Evolutionary conservation across 2,888 invertebrate genomes (phyloP).

Genomic region (Cloeon dipterum): DNA sequence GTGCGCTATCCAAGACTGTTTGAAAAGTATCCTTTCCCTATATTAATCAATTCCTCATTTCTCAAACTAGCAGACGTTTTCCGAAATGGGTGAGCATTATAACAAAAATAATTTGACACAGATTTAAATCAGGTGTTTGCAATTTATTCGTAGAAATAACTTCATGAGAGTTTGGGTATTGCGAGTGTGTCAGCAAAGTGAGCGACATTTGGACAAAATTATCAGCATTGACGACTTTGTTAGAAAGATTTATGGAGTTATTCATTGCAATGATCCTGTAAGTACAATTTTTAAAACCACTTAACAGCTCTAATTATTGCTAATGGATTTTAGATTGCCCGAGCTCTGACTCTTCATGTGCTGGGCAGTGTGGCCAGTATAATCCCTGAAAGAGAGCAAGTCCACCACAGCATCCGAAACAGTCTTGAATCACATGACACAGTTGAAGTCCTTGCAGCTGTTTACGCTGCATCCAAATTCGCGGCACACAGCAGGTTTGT

Average conservation of each 20-base stretch:
- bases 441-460: slow-evolving; percentile 89
- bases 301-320: neutral
- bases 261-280: slow-evolving; percentile 87
- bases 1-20: slow-evolving; percentile 85
- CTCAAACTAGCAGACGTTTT: slow-evolving; percentile 89
- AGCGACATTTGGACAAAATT: slow-evolving; percentile 88
- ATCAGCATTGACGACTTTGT: slow-evolving; percentile 88
- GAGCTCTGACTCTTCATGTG: slow-evolving; percentile 71
- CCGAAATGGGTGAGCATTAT: slow-evolving; percentile 42
- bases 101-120: too few relatives aligned
- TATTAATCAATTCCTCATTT: slow-evolving; percentile 88
- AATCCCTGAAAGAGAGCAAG: slow-evolving; percentile 81
- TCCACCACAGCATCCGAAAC: slow-evolving; percentile 81
- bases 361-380: slow-evolving; percentile 82
- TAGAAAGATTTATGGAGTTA: slow-evolving; percentile 72
- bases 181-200: slow-evolving; percentile 83
- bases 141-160: slow-evolving; percentile 39
- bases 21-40: slow-evolving; percentile 95
- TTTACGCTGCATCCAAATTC: slow-evolving; percentile 84
- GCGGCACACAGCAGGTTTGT: slow-evolving; percentile 75
- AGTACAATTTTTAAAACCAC: slow-evolving; percentile 6
- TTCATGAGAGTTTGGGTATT: slow-evolving; percentile 80
- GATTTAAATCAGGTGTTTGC: neutral
- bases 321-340: slow-evolving; percentile 30
- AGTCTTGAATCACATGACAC: slow-evolving; percentile 86